phyloP scores from a whole-genome alignment of 2,797 vertebrate genomes.

The Takifugu rubripes region DNA sequence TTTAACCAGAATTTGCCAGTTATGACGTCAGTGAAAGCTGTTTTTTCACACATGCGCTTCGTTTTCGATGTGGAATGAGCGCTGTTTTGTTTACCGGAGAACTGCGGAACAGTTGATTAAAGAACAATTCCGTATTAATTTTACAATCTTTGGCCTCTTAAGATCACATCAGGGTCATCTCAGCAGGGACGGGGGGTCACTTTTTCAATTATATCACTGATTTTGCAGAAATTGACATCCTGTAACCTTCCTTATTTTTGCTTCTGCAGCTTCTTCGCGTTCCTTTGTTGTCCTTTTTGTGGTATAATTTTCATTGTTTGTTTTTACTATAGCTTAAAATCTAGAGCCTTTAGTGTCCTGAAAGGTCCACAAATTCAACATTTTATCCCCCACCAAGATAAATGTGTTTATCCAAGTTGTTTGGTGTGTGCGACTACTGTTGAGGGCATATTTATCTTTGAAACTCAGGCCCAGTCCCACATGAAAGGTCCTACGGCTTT shows the following conservation, averaged over 20 bases:
- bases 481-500: background rate
- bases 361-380: too few species aligned
- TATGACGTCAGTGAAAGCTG: conserved; percentile 39
- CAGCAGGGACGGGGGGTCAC: background rate
- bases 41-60: conserved; percentile 27
- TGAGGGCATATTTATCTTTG: too few species aligned
- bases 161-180: conserved; percentile 5
- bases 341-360: too few species aligned
- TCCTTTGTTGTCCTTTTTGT: too few species aligned
- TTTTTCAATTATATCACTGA: too few species aligned
- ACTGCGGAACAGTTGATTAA: conserved; percentile 34
- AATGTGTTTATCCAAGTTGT: too few species aligned
- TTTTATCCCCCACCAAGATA: too few species aligned
- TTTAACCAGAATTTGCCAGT: conserved; percentile 51
- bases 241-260: too few species aligned
- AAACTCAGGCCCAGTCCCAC: too few species aligned
- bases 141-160: conserved; percentile 18
- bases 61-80: conserved; percentile 43
- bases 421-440: too few species aligned
- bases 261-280: too few species aligned
- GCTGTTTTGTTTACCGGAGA: conserved; percentile 58
- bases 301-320: background rate
- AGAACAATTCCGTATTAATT: conserved; percentile 27
- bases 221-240: background rate
- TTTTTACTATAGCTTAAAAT: background rate